Conservation (phyloP, 2,113 vertebrate species). For the Periophthalmodon schlosseri region DNA sequence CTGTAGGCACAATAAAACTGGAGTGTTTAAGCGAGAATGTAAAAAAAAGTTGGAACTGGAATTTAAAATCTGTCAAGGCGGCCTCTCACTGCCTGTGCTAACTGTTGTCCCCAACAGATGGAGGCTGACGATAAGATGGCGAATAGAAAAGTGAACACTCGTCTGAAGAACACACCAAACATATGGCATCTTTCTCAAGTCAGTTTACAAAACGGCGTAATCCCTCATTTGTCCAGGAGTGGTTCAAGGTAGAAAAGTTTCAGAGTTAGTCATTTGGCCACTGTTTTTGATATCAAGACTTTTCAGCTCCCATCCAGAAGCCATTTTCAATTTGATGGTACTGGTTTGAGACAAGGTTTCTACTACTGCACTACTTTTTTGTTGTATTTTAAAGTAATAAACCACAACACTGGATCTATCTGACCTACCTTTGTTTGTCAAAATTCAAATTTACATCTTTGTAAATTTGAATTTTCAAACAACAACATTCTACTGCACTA, state of each 20-base stretch:
- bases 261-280: no score
- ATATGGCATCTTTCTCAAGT: not conserved
- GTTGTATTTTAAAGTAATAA: no score
- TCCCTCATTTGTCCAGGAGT: no score
- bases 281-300: no score
- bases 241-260: no score
- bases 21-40: not conserved
- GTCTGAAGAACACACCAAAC: conserved; percentile 2
- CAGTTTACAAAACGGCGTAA: not conserved
- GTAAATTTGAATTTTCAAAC: not conserved
- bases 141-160: conserved; percentile 33
- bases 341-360: no score
- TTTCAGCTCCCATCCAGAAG: no score
- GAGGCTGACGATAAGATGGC: conserved; percentile 48
- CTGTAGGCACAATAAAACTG: no score
- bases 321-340: no score
- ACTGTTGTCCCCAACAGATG: conserved; percentile 57
- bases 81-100: conserved; percentile 36
- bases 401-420: not conserved
- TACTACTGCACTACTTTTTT: no score
- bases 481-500: no score
- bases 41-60: not conserved
- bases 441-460: not conserved
- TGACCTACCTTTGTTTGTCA: not conserved
- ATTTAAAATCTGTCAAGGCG: conserved; percentile 35